Base-by-base conservation (phyloP, 2,888 invertebrate species). In the Oxytorus armatus region DNA sequence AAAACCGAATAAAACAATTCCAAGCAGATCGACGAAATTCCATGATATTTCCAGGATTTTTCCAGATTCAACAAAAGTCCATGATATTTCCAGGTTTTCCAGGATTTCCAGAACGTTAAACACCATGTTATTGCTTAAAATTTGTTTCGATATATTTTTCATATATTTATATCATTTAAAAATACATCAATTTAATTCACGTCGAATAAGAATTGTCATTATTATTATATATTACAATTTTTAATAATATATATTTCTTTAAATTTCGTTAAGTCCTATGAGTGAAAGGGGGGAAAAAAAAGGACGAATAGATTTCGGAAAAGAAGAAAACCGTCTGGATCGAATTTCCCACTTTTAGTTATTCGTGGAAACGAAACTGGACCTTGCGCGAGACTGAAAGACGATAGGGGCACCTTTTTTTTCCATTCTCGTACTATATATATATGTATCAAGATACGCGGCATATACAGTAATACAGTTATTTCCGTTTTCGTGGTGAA, bases 351-450 rank as follows among this genome's bases (percentile, higher is more conserved):
- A 49, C 47, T 59, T 33, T 21, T 7, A 3, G 16, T 16, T 16
- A 33, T 66, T 61, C 61, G 42, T 21, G 21, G 57, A 69, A 59
- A 76, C 29, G 69, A 33, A 59, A 59, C 59, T 59, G 44, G 42
- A 1, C 21, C 36, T 63, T 36, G 18, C 21, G 21, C 51, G 69
- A 49, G 29, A 5, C 25, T 69, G 75, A 69, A 79, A 75, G 47
- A 55, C 53, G 79, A 79, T 75, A 75, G 69, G 69, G 74, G 55
- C 69, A 8, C 23, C 47, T 65, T 55, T 47, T 65, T 51, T 65
- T 16, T 47, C 21, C 42, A 8, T 18, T 36, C 23, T 36, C 59
- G 10, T 10, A 44, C n/a, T n/a, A 23, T 51, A 49, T 49, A 51
- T n/a, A 51, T 63, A 21, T 14, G 3, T 66, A 51, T 25, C n/a